Evolutionary conservation across 2,797 vertebrate genomes (phyloP).

Genomic region (Danio choprae): DNA sequence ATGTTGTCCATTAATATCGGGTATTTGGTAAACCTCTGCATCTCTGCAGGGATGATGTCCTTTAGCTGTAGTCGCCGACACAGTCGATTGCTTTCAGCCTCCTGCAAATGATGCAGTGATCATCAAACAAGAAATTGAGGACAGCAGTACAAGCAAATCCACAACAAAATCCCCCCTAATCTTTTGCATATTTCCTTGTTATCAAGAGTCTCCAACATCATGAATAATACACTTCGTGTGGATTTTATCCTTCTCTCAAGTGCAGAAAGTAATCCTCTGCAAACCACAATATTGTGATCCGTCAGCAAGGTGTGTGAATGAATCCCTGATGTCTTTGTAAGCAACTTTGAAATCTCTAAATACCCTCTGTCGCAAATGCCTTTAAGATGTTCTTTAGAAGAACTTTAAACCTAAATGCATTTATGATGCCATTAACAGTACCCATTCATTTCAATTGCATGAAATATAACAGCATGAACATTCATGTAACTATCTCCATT

Average conservation of each 20-base stretch:
- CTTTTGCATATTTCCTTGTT: conserved; percentile 27
- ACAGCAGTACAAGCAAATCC: conserved; percentile 28
- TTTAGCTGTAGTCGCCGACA: conserved; percentile 95
- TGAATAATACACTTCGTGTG: conserved; percentile 2
- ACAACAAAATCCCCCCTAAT: conserved; percentile 22
- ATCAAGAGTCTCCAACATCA: conserved; percentile 8
- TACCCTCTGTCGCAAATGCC: not conserved
- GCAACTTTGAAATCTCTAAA: not conserved
- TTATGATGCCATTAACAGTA: no score
- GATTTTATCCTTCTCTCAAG: conserved; percentile 23
- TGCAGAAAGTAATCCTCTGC: conserved; percentile 8
- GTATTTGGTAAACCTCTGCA: conserved; percentile 94
- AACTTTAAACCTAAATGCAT: not conserved
- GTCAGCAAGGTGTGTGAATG: not conserved
- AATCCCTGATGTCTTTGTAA: conserved; percentile 2
- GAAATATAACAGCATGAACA: not conserved
- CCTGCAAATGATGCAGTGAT: conserved; percentile 75
- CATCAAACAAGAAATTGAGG: conserved; percentile 7
- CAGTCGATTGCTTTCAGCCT: conserved; percentile 94
- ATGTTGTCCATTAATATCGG: conserved; percentile 80
- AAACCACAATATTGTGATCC: not conserved
- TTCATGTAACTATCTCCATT: not conserved
- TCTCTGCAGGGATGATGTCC: conserved; percentile 96
- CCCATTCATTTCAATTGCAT: not conserved
- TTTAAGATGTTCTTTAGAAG: not conserved